A percentile compares a stretch with the other conserved stretches of the same genome.
Conservation (phyloP, 2,797 vertebrate genomes). For the Acropternis orthonyx region DNA sequence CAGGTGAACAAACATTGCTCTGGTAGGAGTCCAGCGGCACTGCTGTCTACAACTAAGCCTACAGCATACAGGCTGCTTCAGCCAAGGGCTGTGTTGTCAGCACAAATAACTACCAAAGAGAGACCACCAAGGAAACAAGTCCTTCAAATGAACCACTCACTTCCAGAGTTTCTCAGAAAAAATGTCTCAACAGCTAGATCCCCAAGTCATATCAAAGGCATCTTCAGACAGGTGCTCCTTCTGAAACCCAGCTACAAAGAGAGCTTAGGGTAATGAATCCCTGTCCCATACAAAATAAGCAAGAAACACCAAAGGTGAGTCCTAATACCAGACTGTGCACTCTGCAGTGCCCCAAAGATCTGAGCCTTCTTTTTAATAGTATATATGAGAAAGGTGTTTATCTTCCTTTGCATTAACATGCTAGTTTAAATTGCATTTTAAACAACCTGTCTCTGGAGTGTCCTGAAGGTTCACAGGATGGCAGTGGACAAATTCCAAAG, state of each 20-base stretch:
- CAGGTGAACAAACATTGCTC: not conserved
- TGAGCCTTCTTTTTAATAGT: not conserved
- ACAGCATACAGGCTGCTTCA: not conserved
- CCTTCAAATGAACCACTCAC: not conserved
- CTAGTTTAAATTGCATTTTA: not conserved
- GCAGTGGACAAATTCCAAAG: not conserved
- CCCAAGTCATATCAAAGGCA: not conserved
- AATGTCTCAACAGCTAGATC: not conserved
- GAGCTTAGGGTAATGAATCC: not conserved
- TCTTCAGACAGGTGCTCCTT: not conserved
- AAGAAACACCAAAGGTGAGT: not conserved
- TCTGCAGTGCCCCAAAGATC: not conserved
- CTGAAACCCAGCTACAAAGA: not conserved
- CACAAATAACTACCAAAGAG: not conserved
- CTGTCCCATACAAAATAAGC: not conserved
- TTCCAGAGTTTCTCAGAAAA: not conserved
- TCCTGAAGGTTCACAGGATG: not conserved
- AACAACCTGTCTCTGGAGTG: not conserved
- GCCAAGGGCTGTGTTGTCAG: not conserved
- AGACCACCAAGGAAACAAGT: conserved; percentile 2
- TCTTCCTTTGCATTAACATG: not conserved
- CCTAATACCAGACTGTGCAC: not conserved
- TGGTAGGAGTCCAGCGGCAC: not conserved
- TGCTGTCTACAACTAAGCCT: not conserved
- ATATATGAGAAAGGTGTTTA: not conserved